Percentiles rank a stretch among this genome's conserved stretches.
These are phyloP conservation scores for Rambutsinella grinnellia DNA, from an alignment of 2,888 invertebrate species.

Conservation along the genomic window DNA sequence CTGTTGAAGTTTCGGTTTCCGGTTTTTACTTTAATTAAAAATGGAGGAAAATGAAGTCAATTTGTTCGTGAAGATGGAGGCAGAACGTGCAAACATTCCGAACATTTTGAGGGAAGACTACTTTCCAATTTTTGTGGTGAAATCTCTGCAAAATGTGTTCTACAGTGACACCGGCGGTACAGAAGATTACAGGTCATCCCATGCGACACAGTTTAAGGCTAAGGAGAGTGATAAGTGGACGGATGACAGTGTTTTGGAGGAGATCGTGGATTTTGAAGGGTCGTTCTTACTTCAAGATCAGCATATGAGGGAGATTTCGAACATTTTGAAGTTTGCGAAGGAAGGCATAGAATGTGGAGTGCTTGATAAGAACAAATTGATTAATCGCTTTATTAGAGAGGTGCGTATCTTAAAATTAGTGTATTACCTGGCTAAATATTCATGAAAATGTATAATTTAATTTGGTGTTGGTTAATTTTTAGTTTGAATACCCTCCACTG, in stretches of 20 bases:
- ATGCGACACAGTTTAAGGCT: not conserved
- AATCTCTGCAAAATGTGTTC: constrained; percentile 28
- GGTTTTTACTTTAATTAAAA: no score
- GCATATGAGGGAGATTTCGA: constrained; percentile 16
- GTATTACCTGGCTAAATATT: not conserved
- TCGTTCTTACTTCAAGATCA: constrained; percentile 25
- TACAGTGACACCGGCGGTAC: not conserved
- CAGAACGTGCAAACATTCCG: constrained; percentile 45
- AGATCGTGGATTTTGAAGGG: constrained; percentile 30
- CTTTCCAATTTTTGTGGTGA: constrained; percentile 43
- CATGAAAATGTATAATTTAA: no score
- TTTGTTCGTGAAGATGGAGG: constrained; percentile 54
- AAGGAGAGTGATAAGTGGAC: constrained; percentile 20
- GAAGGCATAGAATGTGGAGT: constrained; percentile 19
- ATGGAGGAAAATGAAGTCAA: constrained; percentile 9
- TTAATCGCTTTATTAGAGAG: constrained; percentile 30
- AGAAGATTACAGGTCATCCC: not conserved
- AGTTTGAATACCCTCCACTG: constrained; percentile 59
- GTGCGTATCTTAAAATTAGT: no score
- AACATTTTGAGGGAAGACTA: constrained; percentile 36
- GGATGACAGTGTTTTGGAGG: constrained; percentile 38
- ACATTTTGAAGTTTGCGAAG: constrained; percentile 40
- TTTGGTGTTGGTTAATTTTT: no score
- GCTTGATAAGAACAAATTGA: constrained; percentile 29
- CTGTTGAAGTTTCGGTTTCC: no score